Evolutionary conservation across 92 coral and sea anemone species (phyloP), one percentile per base, ranked within the genome.

Genomic region (Heteractis magnifica): DNA sequence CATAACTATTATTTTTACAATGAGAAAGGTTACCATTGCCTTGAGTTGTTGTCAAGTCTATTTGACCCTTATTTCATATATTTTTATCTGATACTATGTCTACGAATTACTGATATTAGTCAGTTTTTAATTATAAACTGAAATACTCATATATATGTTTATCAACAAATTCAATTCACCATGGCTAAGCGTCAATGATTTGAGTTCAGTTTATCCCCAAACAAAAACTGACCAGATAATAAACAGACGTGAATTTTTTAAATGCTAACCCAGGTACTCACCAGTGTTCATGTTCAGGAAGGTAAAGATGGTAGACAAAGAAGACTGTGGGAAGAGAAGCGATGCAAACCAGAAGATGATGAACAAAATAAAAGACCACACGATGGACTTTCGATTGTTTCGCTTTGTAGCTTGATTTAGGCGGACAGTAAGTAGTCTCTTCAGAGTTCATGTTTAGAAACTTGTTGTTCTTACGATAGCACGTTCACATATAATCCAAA

Each of bases 291-390:
- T 95, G 98, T 51, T 81, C 52, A 10, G 90, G 89, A 52, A 93
- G 98, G 50, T 59, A 84, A 23, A 88, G 89, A 75, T 88, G 92
- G 7, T 82, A 59, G 34, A 92, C 78, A 64, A 85, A 95, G 89
- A 95, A 93, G 8, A 94, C 85, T 11, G 98, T 94, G 16, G 98
- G 98, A 20, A 95, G 84, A 52, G 88, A 77, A 8, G 95, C 91
- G 53, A 83, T 80, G 11, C 84, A 76, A 18, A 92, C 82, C 72
- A 95, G 78, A 10, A 93, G 56, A 51, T 87, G 58, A 81, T 93
- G 94, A 21, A 88, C 92, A 12, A 75, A 15, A 53, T 86, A 88
- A 56, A 77, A 85, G 4, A 55, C 75, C 50, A 81, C 77, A 16
- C 62, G 84, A 65, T 81, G 58, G 76, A 81, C 19, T 21, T 48